A percentile compares a stretch with the other conserved stretches of the same genome.
Conservation (phyloP, 2,888 invertebrate species). For the Abrostola triplasia region DNA sequence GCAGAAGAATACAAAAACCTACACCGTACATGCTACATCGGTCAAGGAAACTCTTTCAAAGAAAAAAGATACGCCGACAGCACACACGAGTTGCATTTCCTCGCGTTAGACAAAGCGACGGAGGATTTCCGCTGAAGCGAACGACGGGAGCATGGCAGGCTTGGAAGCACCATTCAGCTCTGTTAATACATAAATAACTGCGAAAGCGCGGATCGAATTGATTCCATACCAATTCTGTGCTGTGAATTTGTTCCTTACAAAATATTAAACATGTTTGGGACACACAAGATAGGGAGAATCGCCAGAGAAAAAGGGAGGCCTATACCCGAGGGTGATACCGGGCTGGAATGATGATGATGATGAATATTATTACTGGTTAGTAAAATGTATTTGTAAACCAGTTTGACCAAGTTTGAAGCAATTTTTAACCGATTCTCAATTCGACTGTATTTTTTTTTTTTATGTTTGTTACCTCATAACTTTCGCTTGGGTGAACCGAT, state of each 20-base stretch:
- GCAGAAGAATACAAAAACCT: background rate
- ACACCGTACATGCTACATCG: background rate
- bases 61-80: constrained; percentile 16
- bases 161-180: background rate
- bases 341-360: too few species aligned
- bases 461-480: too few species aligned
- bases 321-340: too few species aligned
- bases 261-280: background rate
- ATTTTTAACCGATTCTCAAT: too few species aligned
- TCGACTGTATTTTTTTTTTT: too few species aligned
- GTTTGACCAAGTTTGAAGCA: too few species aligned
- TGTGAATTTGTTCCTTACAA: background rate
- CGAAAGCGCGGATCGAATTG: background rate
- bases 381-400: too few species aligned
- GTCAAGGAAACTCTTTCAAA: constrained; percentile 13
- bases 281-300: background rate
- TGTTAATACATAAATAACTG: constrained; percentile 4
- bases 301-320: too few species aligned
- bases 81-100: constrained; percentile 43
- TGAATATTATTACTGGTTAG: too few species aligned
- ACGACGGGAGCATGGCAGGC: background rate
- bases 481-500: too few species aligned
- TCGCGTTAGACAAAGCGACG: constrained; percentile 35
- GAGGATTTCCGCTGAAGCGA: constrained; percentile 41
- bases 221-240: background rate